Conservation (phyloP, 92 coral and sea anemone species). For the Metridium senile region DNA sequence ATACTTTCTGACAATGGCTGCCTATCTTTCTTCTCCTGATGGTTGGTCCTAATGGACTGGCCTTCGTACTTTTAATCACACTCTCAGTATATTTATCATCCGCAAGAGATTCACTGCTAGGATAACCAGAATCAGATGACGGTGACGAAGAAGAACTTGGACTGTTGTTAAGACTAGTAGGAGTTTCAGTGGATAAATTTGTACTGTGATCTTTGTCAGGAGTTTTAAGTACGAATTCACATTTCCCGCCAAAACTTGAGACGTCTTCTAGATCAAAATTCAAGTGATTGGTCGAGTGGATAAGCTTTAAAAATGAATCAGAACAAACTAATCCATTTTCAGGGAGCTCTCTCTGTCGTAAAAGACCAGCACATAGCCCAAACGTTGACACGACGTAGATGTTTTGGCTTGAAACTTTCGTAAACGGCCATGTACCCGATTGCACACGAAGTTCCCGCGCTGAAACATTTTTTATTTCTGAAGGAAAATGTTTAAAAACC, state of each 20-base stretch:
- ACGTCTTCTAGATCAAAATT: background rate
- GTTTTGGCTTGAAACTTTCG: background rate
- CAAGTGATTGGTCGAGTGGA: background rate
- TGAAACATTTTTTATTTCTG: background rate
- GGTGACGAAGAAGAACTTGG: background rate
- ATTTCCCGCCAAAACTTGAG: conserved; percentile 17
- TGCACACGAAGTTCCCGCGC: conserved; percentile 1
- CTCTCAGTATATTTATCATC: background rate
- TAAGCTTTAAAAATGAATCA: background rate
- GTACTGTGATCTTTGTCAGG: no score
- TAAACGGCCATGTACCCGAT: background rate
- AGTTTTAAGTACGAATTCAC: no score
- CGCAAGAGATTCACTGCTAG: background rate
- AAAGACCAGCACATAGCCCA: conserved; percentile 10
- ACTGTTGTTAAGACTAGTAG: background rate
- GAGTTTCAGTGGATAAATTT: no score
- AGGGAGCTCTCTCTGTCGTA: conserved; percentile 4
- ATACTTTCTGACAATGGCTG: conserved; percentile 11
- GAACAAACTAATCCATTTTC: background rate
- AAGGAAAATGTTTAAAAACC: background rate
- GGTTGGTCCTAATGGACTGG: conserved; percentile 26
- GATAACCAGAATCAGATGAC: background rate
- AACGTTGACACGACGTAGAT: conserved; percentile 5
- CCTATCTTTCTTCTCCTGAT: conserved; percentile 19
- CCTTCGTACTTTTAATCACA: conserved; percentile 18